Conservation (phyloP, 2,113 vertebrate genomes). For the Eonycteris spelaea region DNA sequence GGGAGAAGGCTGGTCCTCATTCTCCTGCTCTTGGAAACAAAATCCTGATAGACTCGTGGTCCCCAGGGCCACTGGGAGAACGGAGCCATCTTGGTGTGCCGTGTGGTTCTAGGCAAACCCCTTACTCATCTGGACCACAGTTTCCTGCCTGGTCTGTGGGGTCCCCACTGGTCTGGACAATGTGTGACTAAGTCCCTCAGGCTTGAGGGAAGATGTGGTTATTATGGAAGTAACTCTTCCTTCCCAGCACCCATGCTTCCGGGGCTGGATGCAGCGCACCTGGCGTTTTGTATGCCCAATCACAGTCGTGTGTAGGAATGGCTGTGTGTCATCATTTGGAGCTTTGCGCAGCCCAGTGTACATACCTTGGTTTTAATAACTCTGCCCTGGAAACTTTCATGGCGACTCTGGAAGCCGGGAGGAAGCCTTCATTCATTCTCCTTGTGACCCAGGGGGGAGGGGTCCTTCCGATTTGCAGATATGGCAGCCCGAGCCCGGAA, state of each 20-base stretch:
- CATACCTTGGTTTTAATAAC: slow-evolving; percentile 54
- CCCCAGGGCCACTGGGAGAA: not conserved
- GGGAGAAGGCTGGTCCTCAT: not conserved
- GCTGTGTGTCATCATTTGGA: slow-evolving; percentile 37
- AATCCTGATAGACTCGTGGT: not conserved
- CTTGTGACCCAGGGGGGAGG: not conserved
- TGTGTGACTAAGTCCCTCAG: slow-evolving; percentile 32
- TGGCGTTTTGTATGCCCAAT: not conserved
- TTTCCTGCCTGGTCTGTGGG: not conserved
- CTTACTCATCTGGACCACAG: not conserved
- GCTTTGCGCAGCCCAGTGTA: not conserved
- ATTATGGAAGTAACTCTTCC: slow-evolving; percentile 43
- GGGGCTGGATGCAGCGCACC: not conserved
- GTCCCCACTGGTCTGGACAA: not conserved
- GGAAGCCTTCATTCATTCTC: slow-evolving; percentile 46
- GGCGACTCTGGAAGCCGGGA: not conserved
- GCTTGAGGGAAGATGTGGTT: not conserved
- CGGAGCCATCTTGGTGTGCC: not conserved
- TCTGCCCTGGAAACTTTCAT: slow-evolving; percentile 13
- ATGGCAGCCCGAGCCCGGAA: not conserved
- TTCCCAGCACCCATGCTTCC: not conserved
- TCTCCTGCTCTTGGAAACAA: not conserved
- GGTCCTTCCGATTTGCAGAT: not conserved
- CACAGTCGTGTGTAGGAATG: not conserved
- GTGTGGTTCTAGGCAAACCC: not conserved